Evolutionary conservation across 2,797 vertebrate species (phyloP), one percentile per base, ranked within the genome.

Genomic region (Syngnathus acus): DNA sequence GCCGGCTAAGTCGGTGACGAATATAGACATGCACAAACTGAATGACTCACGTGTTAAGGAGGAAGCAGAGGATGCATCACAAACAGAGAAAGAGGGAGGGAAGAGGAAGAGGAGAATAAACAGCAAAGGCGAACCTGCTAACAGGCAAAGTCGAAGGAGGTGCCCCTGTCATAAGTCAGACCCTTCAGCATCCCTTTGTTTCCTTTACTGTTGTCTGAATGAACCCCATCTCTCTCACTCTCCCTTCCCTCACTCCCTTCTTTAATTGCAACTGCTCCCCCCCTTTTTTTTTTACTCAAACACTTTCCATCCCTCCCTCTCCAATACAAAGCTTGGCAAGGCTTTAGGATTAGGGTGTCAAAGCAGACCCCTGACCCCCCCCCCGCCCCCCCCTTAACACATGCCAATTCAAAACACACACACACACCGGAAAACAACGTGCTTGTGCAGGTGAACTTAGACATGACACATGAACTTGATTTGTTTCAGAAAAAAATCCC

Each of bases 261-360:
- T 38, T 68, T 71, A 57, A 66, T 64, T 71, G 63, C 51, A 62
- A 68, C 70, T 47, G 76, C 76, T 69, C 65, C 72, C 75, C 77
- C 60, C 71, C 61, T 14, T 5, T 70, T 61, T 59, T 16, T n/a
- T 64, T 54, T 48, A 38, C 54, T 40, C 68, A 50, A 53, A 6
- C 62, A 64, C 62, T 62, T 64, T 62, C 65, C 42, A 72, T 74
- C 75, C 65, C 62, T 67, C 72, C 42, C 68, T 72, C 84, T 82
- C 67, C 60, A 39, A 78, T 72, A 86, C 82, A 90, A 89, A 89
- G 83, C 82, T 77, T 62, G 68, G 67, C 73, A 68, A 74, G 79
- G 74, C 81, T 82, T 54, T 64, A 68, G 83, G 87, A 89, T 86
- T 85, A 89, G 82, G 78, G 83, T 84, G 84, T 88, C 86, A 84